Evolutionary conservation across 2,113 vertebrate genomes (phyloP), one percentile per base, ranked within the genome.

Genomic region (Paramisgurnus dabryanus): DNA sequence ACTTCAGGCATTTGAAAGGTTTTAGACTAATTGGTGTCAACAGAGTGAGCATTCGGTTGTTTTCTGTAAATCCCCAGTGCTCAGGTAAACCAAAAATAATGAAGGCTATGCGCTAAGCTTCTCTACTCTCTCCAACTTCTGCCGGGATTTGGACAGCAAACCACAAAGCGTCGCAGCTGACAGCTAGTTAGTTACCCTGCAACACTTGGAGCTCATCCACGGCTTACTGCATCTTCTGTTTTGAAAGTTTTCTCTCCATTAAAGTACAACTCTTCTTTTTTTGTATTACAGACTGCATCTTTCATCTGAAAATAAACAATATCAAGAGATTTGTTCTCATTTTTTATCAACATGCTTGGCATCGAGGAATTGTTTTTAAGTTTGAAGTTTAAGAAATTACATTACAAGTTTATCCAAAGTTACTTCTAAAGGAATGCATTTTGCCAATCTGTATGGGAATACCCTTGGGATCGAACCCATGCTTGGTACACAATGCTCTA

Each of bases 161-260:
- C 61, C 79, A 74, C 79, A 80, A 77, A 83, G 86, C 83, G 82
- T 83, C 84, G 64, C 61, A 81, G 75, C 83, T 81, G 82, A 81
- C 83, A 83, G 82, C 87, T 89, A 86, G 85, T 89, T 88, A 82
- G 80, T 49, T n/a, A 58, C 77, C 67, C 49, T 58, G 76, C 58
- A 75, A 66, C 72, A 47, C 80, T 85, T 69, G 67, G 41, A 67
- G 47, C 80, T 74, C 53, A 75, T 69, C 60, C 76, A 60, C 61
- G 67, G 40, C 81, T 82, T 43, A 67, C 57, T 74, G 67, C 49
- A 39, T 58, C 50, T n/a, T 57, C n/a, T 75, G 69, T 43, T 79
- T 55, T 64, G 9, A 9, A 69, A 82, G 81, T 74, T 82, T 53
- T 74, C 65, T 47, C 50, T 58, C 50, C 76, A 27, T 1, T 47